A percentile compares a stretch with the other conserved stretches of the same genome.
phyloP scores from a whole-genome alignment of 2,113 vertebrate genomes.

The Falcunculus frontatus region DNA sequence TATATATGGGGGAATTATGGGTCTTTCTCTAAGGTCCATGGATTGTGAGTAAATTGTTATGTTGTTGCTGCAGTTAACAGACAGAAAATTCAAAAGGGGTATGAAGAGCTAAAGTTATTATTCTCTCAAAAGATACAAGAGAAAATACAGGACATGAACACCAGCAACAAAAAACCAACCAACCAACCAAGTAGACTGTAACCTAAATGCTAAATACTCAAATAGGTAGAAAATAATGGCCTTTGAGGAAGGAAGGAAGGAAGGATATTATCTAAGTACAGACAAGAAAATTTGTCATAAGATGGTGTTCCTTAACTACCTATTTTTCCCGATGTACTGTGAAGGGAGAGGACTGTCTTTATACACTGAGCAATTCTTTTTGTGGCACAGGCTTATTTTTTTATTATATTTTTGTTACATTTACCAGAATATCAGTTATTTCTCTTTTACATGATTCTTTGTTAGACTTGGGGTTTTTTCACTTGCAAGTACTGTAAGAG shows the following conservation, averaged over 20 bases:
- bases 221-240: not conserved
- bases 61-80: not conserved
- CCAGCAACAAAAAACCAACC: not conserved
- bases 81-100: not conserved
- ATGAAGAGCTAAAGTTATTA: not conserved
- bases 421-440: not conserved
- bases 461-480: not conserved
- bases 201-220: not conserved
- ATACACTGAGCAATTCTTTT: not conserved
- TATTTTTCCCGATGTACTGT: not conserved
- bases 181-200: not conserved
- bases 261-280: not conserved
- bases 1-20: not conserved
- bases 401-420: not conserved
- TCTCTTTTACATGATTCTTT: not conserved
- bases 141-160: not conserved
- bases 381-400: not conserved
- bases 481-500: not conserved
- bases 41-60: not conserved
- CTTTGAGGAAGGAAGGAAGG: not conserved
- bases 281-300: not conserved
- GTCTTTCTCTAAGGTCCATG: not conserved
- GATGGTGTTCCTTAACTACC: rapidly evolving
- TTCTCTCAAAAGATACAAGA: not conserved
- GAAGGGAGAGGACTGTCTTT: not conserved